Base-by-base conservation (phyloP, 2,113 vertebrate genomes). In the Lontra canadensis region DNA sequence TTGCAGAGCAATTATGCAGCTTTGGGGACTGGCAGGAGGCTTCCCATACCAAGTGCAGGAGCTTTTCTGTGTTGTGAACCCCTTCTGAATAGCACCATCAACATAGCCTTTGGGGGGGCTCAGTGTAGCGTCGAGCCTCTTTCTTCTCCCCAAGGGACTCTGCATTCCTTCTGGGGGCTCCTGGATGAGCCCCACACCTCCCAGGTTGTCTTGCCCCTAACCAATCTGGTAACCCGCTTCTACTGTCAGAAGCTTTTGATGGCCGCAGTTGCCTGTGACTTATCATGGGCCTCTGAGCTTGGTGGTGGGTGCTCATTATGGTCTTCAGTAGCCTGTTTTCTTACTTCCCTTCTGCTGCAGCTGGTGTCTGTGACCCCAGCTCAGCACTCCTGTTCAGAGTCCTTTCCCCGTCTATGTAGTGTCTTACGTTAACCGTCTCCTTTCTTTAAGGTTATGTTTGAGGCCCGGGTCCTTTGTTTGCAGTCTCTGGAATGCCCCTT, bases 301-400 rank as follows among this genome's bases (percentile, higher is more conserved):
- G 20, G 39, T 4, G 8, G 7, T 31, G 0, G 1, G 8, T 4
- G 36, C 29, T n/a, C 83, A 4, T n/a, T 3, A 3, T 44, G 17
- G 4, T 4, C 9, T 12, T 34, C 67, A 4, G 59, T 23, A 2
- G 0, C 12, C 1, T 14, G 18, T 49, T 82, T 63, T 15, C 13
- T 67, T 21, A 25, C n/a, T 89, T 39, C 15, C 29, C 20, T 15
- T 39, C 49, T 17, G 26, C 44, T 6, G 26, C 29, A 39, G n/a
- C 36, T 1, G 1, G 0, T 11, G 1, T 39, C 74, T 67, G 20
- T 91, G 91, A 82, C 61, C 55, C 65, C 59, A 34, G 2, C 25
- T 3, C 1, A 0, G 17, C 8, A 4, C 65, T 31, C 63, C 12
- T 15, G 13, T 61, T 59, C 14, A 25, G 49, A 29, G 12, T 8